Percentiles rank a stretch among this genome's conserved stretches.
phyloP scores from a whole-genome alignment of 2,888 invertebrate species.

The Tanypteryx hageni region DNA sequence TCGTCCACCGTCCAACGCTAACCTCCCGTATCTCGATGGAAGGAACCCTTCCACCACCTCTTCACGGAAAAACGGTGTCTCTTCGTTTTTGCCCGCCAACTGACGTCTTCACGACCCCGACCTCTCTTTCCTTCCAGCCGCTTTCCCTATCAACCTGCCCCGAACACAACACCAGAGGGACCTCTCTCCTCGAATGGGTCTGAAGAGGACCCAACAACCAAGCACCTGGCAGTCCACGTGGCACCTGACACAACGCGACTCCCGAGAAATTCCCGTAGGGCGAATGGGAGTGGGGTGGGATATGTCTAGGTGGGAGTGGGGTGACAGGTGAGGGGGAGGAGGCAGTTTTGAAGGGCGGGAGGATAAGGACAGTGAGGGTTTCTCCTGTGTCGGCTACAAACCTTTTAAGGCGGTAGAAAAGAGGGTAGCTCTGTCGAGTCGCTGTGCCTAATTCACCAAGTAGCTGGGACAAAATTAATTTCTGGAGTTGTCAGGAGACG shows the following conservation, averaged over 20 bases:
- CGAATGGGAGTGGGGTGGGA: neutral
- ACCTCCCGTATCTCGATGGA: conserved; percentile 8
- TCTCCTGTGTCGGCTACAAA: conserved; percentile 6
- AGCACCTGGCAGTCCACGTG: conserved; percentile 15
- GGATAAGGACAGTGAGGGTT: neutral
- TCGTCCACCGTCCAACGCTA: neutral
- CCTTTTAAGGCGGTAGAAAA: neutral
- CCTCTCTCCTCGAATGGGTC: neutral
- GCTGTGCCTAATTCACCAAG: conserved; percentile 3
- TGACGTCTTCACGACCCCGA: neutral
- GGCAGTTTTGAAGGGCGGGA: neutral
- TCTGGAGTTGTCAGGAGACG: conserved; percentile 14
- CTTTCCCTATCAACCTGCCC: neutral
- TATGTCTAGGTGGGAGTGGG: neutral
- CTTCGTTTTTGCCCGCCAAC: neutral
- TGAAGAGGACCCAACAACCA: neutral
- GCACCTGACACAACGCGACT: conserved; percentile 6
- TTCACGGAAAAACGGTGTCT: neutral
- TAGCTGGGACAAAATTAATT: conserved; percentile 15
- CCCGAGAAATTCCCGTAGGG: neutral
- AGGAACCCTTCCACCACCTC: neutral
- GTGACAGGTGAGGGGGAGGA: neutral
- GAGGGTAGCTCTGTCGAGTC: neutral
- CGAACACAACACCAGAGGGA: conserved; percentile 9
- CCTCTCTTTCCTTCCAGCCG: neutral